Percentiles rank a stretch among this genome's conserved stretches.
Conservation (phyloP, 2,888 invertebrate genomes). For the Drepanosiphum platanoidis region DNA sequence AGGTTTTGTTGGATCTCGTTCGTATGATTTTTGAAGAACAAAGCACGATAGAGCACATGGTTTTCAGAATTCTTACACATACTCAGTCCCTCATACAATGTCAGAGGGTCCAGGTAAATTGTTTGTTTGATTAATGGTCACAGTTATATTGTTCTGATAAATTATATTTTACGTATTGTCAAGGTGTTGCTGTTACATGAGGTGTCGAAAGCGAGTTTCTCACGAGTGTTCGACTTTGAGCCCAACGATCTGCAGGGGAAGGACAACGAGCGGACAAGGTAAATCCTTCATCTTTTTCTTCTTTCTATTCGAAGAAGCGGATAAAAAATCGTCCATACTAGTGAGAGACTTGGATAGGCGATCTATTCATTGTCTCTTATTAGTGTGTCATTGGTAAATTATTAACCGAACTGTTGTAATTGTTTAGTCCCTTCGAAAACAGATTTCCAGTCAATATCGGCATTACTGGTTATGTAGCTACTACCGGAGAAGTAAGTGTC, state of each 20-base stretch:
- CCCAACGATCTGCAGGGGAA: slow-evolving; percentile 87
- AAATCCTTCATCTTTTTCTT: slow-evolving; percentile 64
- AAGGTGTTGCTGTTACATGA: slow-evolving; percentile 91
- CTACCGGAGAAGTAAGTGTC: slow-evolving; percentile 88
- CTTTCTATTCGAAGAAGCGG: slow-evolving; percentile 22
- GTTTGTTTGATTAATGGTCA: neutral
- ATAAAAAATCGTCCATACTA: neutral
- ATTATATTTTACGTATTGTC: slow-evolving; percentile 62
- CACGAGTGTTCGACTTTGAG: slow-evolving; percentile 92
- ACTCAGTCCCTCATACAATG: slow-evolving; percentile 94
- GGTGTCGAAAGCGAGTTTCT: slow-evolving; percentile 90
- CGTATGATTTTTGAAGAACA: slow-evolving; percentile 97
- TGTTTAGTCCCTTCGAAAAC: slow-evolving; percentile 84
- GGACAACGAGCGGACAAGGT: slow-evolving; percentile 81
- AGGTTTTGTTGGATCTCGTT: slow-evolving; percentile 91
- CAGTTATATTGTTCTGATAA: neutral
- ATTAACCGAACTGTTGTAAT: slow-evolving; percentile 56
- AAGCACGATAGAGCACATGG: slow-evolving; percentile 94
- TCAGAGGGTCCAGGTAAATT: slow-evolving; percentile 86
- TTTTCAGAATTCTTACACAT: slow-evolving; percentile 90
- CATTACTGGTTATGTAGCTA: slow-evolving; percentile 93
- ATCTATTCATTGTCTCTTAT: slow-evolving; percentile 44
- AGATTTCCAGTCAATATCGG: slow-evolving; percentile 95
- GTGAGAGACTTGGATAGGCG: slow-evolving; percentile 36
- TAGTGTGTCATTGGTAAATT: slow-evolving; percentile 48